Base-by-base conservation (phyloP, 2,888 invertebrate genomes). In the Hoplodrina ambigua region DNA sequence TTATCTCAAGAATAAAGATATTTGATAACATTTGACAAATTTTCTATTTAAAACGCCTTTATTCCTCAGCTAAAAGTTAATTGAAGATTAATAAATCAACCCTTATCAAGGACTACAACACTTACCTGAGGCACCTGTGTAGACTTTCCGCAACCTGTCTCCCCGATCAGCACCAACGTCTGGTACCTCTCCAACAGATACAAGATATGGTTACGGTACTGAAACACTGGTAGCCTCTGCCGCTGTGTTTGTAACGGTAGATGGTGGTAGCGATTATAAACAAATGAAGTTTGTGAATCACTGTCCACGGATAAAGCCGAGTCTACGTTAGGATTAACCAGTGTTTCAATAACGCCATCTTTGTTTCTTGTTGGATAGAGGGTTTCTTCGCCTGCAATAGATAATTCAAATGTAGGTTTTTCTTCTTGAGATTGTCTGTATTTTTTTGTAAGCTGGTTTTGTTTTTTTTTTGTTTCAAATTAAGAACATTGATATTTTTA, bases 111-210 rank as follows among this genome's bases (percentile, higher is more conserved):
- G 4, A 17, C 4, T 44, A 50, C 0, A 65, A 15, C 52, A 91
- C 96, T 94, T 93, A 98, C 98, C 97, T 98, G 99, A 60, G 99
- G 99, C 77, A 99, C 97, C 96, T 99, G 99, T 0, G 99, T 99
- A 88, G 99, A 99, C 94, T 99, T 99, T 49, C 99, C 99, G 85
- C 98, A 98, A 37, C 99, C 99, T 4, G 99, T 99, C 91, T 99
- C 99, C 3, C 99, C 99, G 54, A 98, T 97, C 67, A 98, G 94
- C 63, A 99, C 97, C 57, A 99, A 94, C 0, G 98, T 98, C 92
- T 99, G 99, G 93, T 98, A 98, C 80, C 98, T 97, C 92, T 99
- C 99, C 85, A 99, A 92, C 56, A 94, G 91, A 71, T 99, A 99
- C 62, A 99, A 94, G 63, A 99, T 98, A 85, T 99, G 98, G 88